Evolutionary conservation across 1,140 invertebrate genomes (phyloP).

Genomic region (Teleopsis dalmanni): DNA sequence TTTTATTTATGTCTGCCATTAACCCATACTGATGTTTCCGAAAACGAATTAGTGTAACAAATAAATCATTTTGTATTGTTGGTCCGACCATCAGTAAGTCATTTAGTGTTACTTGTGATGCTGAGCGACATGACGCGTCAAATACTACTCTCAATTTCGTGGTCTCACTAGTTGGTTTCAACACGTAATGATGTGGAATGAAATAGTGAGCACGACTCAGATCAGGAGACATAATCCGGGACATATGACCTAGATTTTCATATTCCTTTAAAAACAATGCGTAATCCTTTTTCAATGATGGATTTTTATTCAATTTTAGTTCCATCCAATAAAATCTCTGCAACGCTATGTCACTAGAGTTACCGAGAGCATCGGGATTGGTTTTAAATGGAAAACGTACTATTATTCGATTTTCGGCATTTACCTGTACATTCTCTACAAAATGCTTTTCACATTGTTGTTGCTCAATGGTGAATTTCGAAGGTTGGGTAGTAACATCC

Average conservation of each 20-base stretch:
- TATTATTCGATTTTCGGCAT: no score
- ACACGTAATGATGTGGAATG: constrained; percentile 32
- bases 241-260: constrained; percentile 8
- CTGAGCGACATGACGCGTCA: constrained; percentile 19
- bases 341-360: not conserved
- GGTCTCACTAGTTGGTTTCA: constrained; percentile 23
- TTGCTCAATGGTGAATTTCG: no score
- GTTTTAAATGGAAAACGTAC: no score
- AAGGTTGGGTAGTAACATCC: no score
- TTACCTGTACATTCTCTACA: no score
- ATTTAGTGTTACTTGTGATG: constrained; percentile 24
- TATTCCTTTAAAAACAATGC: constrained; percentile 9
- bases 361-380: no score
- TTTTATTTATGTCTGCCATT: constrained; percentile 1
- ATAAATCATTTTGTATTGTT: constrained; percentile 23
- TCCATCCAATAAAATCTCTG: not conserved
- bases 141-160: constrained; percentile 29
- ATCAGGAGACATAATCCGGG: not conserved
- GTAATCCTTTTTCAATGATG: not conserved
- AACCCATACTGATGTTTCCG: not conserved
- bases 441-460: constrained; percentile 3
- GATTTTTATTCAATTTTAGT: not conserved
- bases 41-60: constrained; percentile 9
- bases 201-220: constrained; percentile 6
- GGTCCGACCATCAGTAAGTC: constrained; percentile 30